Percentiles rank a stretch among this genome's conserved stretches.
Evolutionary conservation across 2,888 invertebrate species (phyloP).

Genomic region (Andrena flavipes): DNA sequence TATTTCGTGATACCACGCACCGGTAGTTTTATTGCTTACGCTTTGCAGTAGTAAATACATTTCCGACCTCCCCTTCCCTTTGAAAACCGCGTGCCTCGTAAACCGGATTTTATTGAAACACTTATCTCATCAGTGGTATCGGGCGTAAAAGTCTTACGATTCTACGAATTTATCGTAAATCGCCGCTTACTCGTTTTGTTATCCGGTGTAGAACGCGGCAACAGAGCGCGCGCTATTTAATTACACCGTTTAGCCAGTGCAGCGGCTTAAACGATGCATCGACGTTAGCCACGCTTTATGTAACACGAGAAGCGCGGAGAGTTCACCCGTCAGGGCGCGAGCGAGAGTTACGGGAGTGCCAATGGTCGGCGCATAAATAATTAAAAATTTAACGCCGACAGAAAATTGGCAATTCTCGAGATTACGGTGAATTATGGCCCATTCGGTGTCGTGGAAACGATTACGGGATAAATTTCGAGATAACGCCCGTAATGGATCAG

Average conservation of each 20-base stretch:
- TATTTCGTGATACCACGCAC: conserved; percentile 63
- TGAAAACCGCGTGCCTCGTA: conserved; percentile 64
- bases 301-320: background rate
- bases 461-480: conserved; percentile 15
- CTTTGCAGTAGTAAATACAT: conserved; percentile 71
- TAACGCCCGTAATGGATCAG: conserved; percentile 5
- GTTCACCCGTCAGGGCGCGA: conserved; percentile 3
- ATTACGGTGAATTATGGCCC: conserved; percentile 1
- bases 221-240: conserved; percentile 33
- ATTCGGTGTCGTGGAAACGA: conserved; percentile 4
- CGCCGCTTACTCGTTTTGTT: conserved; percentile 35
- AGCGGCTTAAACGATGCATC: background rate
- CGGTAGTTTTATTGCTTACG: conserved; percentile 68
- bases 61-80: conserved; percentile 41
- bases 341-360: background rate
- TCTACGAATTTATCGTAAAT: conserved; percentile 66
- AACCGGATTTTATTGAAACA: conserved; percentile 77
- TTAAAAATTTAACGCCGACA: conserved; percentile 26
- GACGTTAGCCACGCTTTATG: background rate
- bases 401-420: conserved; percentile 11
- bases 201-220: conserved; percentile 1
- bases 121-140: conserved; percentile 71
- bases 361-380: conserved; percentile 21
- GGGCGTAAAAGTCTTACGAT: conserved; percentile 70
- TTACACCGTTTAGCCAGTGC: conserved; percentile 4